Conservation (phyloP, 2,888 invertebrate species). For the Athalia cordata region DNA sequence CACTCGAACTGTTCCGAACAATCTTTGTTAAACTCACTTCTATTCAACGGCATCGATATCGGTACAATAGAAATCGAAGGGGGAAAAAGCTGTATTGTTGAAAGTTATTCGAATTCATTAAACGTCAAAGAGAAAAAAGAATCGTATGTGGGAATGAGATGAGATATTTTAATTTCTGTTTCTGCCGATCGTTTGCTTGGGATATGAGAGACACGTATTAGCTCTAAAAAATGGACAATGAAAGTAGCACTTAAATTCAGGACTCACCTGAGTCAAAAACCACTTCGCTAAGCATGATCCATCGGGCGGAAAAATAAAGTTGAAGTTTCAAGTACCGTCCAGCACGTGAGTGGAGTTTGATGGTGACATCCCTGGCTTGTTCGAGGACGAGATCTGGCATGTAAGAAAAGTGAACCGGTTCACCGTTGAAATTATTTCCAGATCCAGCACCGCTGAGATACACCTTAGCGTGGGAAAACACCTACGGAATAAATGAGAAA, state of each 20-base stretch:
- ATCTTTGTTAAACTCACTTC: constrained; percentile 14
- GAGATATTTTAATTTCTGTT: neutral
- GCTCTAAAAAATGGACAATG: neutral
- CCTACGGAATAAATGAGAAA: constrained; percentile 73
- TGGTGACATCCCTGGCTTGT: constrained; percentile 87
- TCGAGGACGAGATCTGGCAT: constrained; percentile 85
- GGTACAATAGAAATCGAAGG: neutral
- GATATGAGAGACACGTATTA: neutral
- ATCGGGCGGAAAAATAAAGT: constrained; percentile 86
- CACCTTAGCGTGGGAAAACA: constrained; percentile 85
- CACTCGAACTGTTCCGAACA: neutral
- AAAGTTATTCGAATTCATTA: neutral
- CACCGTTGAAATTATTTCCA: constrained; percentile 82
- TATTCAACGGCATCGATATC: neutral
- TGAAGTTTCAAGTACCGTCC: constrained; percentile 85
- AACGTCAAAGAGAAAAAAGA: neutral
- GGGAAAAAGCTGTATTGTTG: neutral
- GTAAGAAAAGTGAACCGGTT: constrained; percentile 85
- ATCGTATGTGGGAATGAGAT: neutral
- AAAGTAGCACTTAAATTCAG: neutral
- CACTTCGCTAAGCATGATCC: constrained; percentile 92
- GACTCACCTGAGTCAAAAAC: constrained; percentile 86
- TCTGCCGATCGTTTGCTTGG: neutral
- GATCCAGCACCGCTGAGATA: constrained; percentile 81
- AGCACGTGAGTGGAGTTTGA: constrained; percentile 85